phyloP scores from a whole-genome alignment of 2,113 vertebrate genomes.

The Anas platyrhynchos region DNA sequence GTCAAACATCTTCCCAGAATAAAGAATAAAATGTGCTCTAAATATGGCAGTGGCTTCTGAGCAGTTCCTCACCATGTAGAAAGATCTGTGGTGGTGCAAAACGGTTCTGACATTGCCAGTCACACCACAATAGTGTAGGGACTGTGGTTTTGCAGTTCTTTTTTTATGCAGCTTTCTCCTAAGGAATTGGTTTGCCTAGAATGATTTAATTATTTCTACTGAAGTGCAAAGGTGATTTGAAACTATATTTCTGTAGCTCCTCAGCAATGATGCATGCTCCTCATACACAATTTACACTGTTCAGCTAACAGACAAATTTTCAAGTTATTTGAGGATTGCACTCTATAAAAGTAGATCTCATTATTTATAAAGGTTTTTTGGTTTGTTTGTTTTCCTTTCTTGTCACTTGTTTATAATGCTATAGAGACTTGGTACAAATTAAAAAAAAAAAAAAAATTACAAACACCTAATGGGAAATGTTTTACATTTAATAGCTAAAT shows the following conservation, averaged over 20 bases:
- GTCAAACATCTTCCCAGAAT: background rate
- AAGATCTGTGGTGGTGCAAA: background rate
- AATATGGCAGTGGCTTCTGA: background rate
- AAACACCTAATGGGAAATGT: background rate
- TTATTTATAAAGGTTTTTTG: background rate
- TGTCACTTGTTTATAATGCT: constrained; percentile 20
- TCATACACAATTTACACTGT: background rate
- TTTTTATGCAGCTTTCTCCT: background rate
- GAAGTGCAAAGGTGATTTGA: background rate
- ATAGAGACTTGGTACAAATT: background rate
- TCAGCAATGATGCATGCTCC: background rate
- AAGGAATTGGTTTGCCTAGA: background rate
- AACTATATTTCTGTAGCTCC: background rate
- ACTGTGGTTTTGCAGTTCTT: background rate
- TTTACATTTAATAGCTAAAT: constrained; percentile 24
- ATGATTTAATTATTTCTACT: background rate
- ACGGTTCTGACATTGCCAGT: background rate
- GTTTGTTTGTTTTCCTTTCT: background rate
- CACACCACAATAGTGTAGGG: rapidly evolving
- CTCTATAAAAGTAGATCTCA: background rate
- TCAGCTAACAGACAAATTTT: background rate
- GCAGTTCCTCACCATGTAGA: background rate
- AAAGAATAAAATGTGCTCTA: background rate
- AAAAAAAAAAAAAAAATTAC: constrained; percentile 9
- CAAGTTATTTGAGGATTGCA: background rate